Percentiles rank a stretch among this genome's conserved stretches.
Evolutionary conservation across 2,797 vertebrate species (phyloP).

Genomic region (Rhinophrynus dorsalis): DNA sequence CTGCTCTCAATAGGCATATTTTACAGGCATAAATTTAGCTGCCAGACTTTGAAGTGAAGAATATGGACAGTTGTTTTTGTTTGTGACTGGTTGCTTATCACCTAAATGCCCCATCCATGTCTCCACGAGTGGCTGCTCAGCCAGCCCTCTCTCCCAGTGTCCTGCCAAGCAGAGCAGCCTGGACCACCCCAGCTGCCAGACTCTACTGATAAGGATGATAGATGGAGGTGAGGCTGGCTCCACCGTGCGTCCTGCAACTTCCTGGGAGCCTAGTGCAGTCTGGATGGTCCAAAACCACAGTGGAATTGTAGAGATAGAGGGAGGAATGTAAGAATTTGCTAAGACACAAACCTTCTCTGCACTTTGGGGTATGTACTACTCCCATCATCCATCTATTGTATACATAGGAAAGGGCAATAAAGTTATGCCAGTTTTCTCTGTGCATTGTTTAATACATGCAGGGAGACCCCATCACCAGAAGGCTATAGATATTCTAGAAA

Average conservation of each 20-base stretch:
- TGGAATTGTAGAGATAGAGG: slow-evolving; percentile 60
- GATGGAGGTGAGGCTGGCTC: slow-evolving; percentile 87
- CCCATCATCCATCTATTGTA: too few relatives aligned
- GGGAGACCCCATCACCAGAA: too few relatives aligned
- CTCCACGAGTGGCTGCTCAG: slow-evolving; percentile 49
- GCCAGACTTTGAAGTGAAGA: slow-evolving; percentile 78
- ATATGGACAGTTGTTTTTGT: slow-evolving; percentile 76
- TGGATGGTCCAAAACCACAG: slow-evolving; percentile 55
- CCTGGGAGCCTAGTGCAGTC: slow-evolving; percentile 78
- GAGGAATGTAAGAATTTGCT: too few relatives aligned
- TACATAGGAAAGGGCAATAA: too few relatives aligned
- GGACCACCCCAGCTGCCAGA: slow-evolving; percentile 71
- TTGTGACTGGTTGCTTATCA: slow-evolving; percentile 74
- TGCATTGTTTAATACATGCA: too few relatives aligned
- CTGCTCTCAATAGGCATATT: slow-evolving; percentile 36
- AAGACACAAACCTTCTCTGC: too few relatives aligned
- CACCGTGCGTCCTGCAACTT: slow-evolving; percentile 75
- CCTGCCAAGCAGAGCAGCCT: slow-evolving; percentile 64
- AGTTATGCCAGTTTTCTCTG: too few relatives aligned
- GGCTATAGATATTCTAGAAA: too few relatives aligned
- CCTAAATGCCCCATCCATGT: slow-evolving; percentile 54
- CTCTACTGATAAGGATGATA: slow-evolving; percentile 90
- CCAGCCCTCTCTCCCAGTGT: slow-evolving; percentile 47
- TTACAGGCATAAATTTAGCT: slow-evolving; percentile 62
- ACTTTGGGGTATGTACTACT: too few relatives aligned